These are phyloP conservation scores for Cebus imitator DNA, from an alignment of 2,113 vertebrate species.

Conservation along the genomic window DNA sequence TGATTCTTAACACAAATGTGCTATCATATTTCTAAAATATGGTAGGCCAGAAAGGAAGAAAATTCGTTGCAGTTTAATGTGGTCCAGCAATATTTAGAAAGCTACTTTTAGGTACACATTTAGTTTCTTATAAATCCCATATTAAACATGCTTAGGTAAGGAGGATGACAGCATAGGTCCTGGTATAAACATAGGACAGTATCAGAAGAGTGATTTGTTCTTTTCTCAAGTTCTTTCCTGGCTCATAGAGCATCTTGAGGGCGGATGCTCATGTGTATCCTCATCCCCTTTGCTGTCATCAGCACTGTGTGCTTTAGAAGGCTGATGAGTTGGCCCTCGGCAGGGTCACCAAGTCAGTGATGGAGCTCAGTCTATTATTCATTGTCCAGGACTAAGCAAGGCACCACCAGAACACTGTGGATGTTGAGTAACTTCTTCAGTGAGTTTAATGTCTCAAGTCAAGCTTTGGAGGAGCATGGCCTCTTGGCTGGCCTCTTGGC, in stretches of 20 bases:
- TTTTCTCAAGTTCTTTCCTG: fast-evolving
- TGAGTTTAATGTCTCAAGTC: neutral
- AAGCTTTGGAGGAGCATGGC: neutral
- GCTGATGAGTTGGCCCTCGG: neutral
- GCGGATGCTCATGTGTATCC: too few relatives aligned
- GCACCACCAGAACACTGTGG: fast-evolving
- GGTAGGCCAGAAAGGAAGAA: neutral
- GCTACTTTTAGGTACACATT: neutral
- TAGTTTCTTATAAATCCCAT: neutral
- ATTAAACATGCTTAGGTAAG: neutral
- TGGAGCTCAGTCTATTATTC: fast-evolving
- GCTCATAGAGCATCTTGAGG: neutral
- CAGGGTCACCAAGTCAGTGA: neutral
- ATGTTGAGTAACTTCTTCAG: neutral
- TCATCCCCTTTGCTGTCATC: neutral
- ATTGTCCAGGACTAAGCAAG: fast-evolving
- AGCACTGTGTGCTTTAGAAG: neutral
- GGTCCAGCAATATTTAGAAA: neutral
- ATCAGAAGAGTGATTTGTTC: fast-evolving
- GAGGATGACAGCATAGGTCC: neutral
- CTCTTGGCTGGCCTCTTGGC: neutral
- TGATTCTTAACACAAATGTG: neutral
- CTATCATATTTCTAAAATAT: neutral
- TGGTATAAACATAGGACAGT: fast-evolving
- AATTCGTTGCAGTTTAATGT: neutral